Evolutionary conservation across 1,140 invertebrate genomes (phyloP), one percentile per base, ranked within the genome.

Genomic region (Drepana arcuata): DNA sequence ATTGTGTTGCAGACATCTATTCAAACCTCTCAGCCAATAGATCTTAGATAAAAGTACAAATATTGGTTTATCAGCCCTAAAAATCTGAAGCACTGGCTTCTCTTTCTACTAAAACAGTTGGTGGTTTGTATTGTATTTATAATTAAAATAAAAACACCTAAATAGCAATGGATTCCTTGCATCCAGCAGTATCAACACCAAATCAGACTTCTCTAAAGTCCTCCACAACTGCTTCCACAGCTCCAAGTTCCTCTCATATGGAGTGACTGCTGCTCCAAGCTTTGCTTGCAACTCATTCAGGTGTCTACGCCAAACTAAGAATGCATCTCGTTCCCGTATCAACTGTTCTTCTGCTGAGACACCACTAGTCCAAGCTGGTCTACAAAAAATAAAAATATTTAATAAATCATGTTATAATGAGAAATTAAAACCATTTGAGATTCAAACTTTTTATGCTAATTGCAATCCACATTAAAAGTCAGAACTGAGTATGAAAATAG

Each of bases 201-300:
- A 87, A 85, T 99, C 95, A 67, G 95, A 97, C 56, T 94, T 91
- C 74, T 99, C 98, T 10, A 99, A 88, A 1, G 99, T 98, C 54
- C 98, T 88, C 98, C 98, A 99, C 3, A 99, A 75, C 77, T 99
- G 98, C 25, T 97, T 88, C 98, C 98, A 99, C 47, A 99, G 95
- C 73, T 99, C 97, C 10, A 99, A 81, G 84, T 99, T 99, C 53
- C 96, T 94, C 68, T 99, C 98, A 84, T 97, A 99, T 0, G 98
- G 98, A 2, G 98, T 99, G 34, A 99, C 75, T 0, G 94, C 82
- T 2, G 99, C 66, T 6, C 89, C 89, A 30, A 97, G 88, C 13
- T 87, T 85, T 9, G 59, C 58, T 51, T 97, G 93, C 1, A 98
- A 68, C 38, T 85, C 46, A 11, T 94, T 90, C 23, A 99, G 84